A percentile compares a stretch with the other conserved stretches of the same genome.
Conservation (phyloP, 2,888 invertebrate species). For the Clostera curtula region DNA sequence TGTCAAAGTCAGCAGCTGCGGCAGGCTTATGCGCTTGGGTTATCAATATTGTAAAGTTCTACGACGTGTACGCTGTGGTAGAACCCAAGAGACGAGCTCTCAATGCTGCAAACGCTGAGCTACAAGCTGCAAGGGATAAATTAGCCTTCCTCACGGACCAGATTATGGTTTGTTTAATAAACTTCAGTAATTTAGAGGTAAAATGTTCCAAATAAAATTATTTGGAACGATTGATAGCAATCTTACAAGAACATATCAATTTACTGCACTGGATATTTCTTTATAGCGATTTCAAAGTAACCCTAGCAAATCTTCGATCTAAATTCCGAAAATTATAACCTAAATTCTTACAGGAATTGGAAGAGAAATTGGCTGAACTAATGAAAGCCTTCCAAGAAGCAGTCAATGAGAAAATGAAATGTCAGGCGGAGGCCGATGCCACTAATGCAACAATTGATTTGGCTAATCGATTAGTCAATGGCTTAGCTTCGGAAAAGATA, state of each 20-base stretch:
- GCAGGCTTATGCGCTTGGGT: constrained; percentile 97
- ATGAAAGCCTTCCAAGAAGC: constrained; percentile 91
- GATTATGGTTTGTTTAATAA: constrained; percentile 75
- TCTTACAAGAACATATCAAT: too few species aligned
- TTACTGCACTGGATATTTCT: too few species aligned
- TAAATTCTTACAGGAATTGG: constrained; percentile 74
- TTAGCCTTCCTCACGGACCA: constrained; percentile 84
- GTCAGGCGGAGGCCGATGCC: constrained; percentile 94
- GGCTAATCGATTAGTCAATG: constrained; percentile 93
- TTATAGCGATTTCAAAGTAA: too few species aligned
- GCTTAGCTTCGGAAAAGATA: constrained; percentile 91
- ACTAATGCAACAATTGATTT: constrained; percentile 92
- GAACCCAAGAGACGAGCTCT: constrained; percentile 93
- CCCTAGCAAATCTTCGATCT: too few species aligned
- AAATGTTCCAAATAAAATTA: neutral
- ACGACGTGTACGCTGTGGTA: constrained; percentile 92
- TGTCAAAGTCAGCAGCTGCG: constrained; percentile 91
- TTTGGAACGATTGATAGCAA: too few species aligned
- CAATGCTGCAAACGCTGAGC: constrained; percentile 87
- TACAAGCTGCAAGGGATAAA: constrained; percentile 87
- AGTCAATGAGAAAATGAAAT: constrained; percentile 88
- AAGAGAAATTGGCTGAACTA: constrained; percentile 83
- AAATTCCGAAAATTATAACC: too few species aligned
- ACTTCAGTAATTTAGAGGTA: too few species aligned
- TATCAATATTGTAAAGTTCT: constrained; percentile 91